phyloP scores from a whole-genome alignment of 2,888 invertebrate species.

The Amphipoea oculea region DNA sequence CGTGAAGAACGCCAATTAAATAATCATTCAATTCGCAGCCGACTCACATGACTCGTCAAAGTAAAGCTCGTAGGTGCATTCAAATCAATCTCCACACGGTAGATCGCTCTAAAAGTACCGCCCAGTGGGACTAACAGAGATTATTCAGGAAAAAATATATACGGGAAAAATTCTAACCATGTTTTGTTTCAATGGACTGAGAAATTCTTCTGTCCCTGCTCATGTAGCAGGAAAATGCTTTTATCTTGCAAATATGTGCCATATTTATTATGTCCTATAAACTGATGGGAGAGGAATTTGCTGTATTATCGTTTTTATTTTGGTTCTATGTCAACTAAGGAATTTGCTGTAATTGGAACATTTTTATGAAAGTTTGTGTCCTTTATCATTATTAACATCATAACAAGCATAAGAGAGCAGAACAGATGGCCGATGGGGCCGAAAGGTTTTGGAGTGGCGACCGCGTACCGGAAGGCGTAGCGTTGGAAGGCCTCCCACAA shows the following conservation, averaged over 20 bases:
- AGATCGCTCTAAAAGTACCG: conserved; percentile 43
- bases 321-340: conserved; percentile 28
- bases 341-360: conserved; percentile 13
- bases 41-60: conserved; percentile 51
- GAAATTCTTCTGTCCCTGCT: conserved; percentile 49
- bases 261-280: conserved; percentile 46
- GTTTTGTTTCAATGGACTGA: conserved; percentile 42
- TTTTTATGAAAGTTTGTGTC: conserved; percentile 11
- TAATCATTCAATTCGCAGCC: conserved; percentile 37
- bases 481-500: no score
- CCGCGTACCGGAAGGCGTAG: no score
- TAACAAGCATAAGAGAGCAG: neutral
- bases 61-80: conserved; percentile 52
- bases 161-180: conserved; percentile 35
- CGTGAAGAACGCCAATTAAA: conserved; percentile 44
- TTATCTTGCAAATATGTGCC: conserved; percentile 46
- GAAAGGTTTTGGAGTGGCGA: no score
- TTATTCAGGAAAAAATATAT: conserved; percentile 51
- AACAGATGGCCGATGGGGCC: no score
- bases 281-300: conserved; percentile 49
- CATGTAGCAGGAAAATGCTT: conserved; percentile 60
- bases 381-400: neutral
- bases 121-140: conserved; percentile 28
- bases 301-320: conserved; percentile 36
- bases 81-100: conserved; percentile 55